Evolutionary conservation across 2,113 vertebrate genomes (phyloP), one percentile per base, ranked within the genome.

Genomic region (Corapipo altera): DNA sequence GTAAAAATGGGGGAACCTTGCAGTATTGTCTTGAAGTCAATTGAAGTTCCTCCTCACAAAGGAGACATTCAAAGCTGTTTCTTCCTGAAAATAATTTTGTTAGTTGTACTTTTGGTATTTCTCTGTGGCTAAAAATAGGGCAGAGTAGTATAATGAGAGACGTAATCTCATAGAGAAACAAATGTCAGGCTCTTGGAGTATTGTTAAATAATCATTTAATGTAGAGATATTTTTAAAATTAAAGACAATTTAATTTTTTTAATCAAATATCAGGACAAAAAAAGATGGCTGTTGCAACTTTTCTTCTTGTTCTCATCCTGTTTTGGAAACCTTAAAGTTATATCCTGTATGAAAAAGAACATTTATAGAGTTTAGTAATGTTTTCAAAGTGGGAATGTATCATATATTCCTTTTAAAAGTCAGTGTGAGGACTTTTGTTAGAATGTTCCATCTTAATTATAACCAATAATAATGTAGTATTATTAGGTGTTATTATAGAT

Each of bases 401-500:
- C 27, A 41, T 43, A 44, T n/a, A 87, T 67, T 93, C 58, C 49
- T 92, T 92, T 81, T 33, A 72, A 81, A 86, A 85, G 67, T 77
- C 72, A 86, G 24, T 23, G 21, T 52, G n/a, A 96, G 39, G 61
- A 59, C 81, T 92, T 88, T 61, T 81, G 80, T 81, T 91, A 59
- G 57, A 81, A 86, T 93, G 43, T 95, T 96, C 65, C 89, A 33
- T 92, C 89, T 91, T 87, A 95, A 93, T 95, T 92, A 67, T 57
- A 88, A 76, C 35, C 27, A 37, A 89, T 89, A 93, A 74, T 89
- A 81, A 73, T 88, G 26, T 79, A 44, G 61, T 82, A 59, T 71
- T 93, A 49, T 91, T 94, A 89, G 87, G 84, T 85, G 62, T 79
- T 97, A 89, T 94, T 95, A 79, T 69, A 85, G 80, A 82, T 92